phyloP scores from a whole-genome alignment of 1,140 invertebrate species.

The Papilio glaucus region DNA sequence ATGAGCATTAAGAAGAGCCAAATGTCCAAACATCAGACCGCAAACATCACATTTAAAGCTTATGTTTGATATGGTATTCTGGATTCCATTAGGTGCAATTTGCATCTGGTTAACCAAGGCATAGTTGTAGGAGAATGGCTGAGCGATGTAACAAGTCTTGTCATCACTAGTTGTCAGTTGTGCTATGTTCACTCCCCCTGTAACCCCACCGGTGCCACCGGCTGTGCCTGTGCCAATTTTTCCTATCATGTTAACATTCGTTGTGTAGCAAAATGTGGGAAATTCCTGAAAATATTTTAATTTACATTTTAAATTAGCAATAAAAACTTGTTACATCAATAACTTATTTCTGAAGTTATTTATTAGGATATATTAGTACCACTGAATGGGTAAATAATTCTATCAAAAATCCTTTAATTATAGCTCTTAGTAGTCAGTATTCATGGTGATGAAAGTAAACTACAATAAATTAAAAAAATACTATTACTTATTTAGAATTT shows the following conservation, averaged over 20 bases:
- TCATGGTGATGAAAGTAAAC: not conserved
- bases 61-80: slow-evolving; percentile 89
- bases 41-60: slow-evolving; percentile 94
- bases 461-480: not conserved
- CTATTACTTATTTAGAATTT: not conserved
- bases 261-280: slow-evolving; percentile 87
- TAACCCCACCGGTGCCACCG: slow-evolving; percentile 73
- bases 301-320: slow-evolving; percentile 3
- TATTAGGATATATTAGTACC: not conserved
- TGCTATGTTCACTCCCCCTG: slow-evolving; percentile 86
- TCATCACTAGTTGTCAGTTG: slow-evolving; percentile 86
- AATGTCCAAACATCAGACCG: slow-evolving; percentile 91
- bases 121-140: slow-evolving; percentile 89
- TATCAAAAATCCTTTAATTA: too few relatives aligned
- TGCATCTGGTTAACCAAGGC: slow-evolving; percentile 87
- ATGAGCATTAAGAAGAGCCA: slow-evolving; percentile 90
- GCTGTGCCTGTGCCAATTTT: slow-evolving; percentile 83
- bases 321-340: slow-evolving; percentile 3
- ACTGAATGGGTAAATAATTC: not conserved
- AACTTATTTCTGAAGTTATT: too few relatives aligned
- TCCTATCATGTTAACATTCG: slow-evolving; percentile 87
- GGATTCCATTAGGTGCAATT: slow-evolving; percentile 83
- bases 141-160: slow-evolving; percentile 88
- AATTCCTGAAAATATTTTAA: slow-evolving; percentile 80
- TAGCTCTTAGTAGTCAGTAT: not conserved